Evolutionary conservation across 92 coral and sea anemone genomes (phyloP).

Genomic region (Porites lobata): DNA sequence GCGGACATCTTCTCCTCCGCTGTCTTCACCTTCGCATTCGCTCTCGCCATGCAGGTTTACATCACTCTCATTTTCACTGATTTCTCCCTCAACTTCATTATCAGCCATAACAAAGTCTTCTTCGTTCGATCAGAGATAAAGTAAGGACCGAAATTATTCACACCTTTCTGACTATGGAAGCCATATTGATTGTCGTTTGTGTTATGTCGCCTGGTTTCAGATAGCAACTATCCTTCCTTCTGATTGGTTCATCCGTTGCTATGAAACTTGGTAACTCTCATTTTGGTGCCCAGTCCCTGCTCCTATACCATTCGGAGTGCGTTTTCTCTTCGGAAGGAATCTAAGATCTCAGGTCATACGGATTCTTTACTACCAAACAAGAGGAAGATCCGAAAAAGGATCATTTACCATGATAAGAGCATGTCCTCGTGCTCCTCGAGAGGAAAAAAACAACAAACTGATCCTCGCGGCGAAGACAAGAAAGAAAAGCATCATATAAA

Average conservation of each 20-base stretch:
- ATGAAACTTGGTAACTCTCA: slow-evolving; percentile 20
- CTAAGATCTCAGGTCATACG: too few species aligned
- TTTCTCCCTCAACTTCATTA: slow-evolving; percentile 88
- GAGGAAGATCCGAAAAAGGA: too few species aligned
- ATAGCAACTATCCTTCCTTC: slow-evolving; percentile 64
- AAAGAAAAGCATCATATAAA: too few species aligned
- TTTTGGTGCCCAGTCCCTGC: slow-evolving; percentile 11
- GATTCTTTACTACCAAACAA: too few species aligned
- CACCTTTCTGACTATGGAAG: slow-evolving; percentile 51
- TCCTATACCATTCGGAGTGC: neutral
- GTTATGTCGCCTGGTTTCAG: slow-evolving; percentile 68
- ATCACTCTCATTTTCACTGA: slow-evolving; percentile 88
- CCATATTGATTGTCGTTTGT: slow-evolving; percentile 73
- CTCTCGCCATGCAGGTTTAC: slow-evolving; percentile 75
- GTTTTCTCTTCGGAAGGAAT: too few species aligned
- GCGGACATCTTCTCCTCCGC: slow-evolving; percentile 73
- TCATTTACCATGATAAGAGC: too few species aligned
- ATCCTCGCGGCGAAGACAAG: too few species aligned
- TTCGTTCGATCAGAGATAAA: neutral
- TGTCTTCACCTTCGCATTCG: slow-evolving; percentile 91
- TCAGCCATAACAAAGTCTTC: slow-evolving; percentile 78
- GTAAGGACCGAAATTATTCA: neutral
- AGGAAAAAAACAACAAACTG: neutral
- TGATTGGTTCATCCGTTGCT: slow-evolving; percentile 88
- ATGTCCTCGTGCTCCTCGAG: neutral